Percentiles rank a stretch among this genome's conserved stretches.
Conservation (phyloP, 2,797 vertebrate species). For the Rhynchonycteris naso region DNA sequence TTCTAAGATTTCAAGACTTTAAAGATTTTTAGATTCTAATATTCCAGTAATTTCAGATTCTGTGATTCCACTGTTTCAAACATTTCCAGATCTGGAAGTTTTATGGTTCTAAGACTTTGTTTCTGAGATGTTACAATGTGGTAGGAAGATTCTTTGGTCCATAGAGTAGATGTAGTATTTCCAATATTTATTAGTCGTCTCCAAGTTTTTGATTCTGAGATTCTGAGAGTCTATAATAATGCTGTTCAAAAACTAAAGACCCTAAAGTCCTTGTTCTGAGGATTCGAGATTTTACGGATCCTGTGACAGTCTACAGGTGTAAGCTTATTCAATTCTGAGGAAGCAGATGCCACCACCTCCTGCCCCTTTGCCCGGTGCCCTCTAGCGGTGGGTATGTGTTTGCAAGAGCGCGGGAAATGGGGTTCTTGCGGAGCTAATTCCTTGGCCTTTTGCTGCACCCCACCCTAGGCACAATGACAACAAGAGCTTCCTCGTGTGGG, state of each 20-base stretch:
- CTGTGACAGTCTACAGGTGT: not conserved
- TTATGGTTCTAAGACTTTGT: not conserved
- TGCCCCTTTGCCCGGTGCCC: not conserved
- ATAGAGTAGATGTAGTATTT: not conserved
- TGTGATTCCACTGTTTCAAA: not conserved
- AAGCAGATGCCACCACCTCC: not conserved
- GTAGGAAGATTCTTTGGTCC: not conserved
- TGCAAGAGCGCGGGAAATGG: too few species aligned
- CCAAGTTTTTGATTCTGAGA: not conserved
- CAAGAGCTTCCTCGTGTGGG: slow-evolving; percentile 92
- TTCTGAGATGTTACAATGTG: not conserved
- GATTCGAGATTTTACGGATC: not conserved
- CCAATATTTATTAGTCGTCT: not conserved
- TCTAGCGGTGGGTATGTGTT: not conserved
- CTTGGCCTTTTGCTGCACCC: not conserved
- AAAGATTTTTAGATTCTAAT: slow-evolving; percentile 9
- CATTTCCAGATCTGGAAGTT: not conserved
- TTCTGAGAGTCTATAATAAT: not conserved
- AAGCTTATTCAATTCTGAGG: not conserved
- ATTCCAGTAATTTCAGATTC: not conserved
- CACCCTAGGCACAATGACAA: slow-evolving; percentile 89
- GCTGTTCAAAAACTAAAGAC: not conserved
- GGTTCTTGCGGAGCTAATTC: not conserved
- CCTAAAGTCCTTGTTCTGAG: not conserved
- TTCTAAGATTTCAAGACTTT: not conserved